Conservation (phyloP, 2,888 invertebrate genomes). For the Cosmorhoe ocellata region DNA sequence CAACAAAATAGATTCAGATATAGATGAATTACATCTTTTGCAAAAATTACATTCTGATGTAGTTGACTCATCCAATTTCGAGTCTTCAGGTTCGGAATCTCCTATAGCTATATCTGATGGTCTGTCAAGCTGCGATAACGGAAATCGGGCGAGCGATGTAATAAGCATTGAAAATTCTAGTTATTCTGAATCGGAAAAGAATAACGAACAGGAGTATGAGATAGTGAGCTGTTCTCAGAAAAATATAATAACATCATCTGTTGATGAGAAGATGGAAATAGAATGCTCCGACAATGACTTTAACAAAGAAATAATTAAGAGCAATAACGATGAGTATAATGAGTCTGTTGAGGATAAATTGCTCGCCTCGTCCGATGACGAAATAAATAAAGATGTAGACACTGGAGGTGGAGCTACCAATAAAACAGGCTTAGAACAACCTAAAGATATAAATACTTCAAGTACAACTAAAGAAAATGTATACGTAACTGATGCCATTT, state of each 20-base stretch:
- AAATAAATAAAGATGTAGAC: slow-evolving; percentile 6
- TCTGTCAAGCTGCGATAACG: slow-evolving; percentile 49
- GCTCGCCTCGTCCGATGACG: slow-evolving; percentile 59
- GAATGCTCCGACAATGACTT: slow-evolving; percentile 33
- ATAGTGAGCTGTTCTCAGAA: slow-evolving; percentile 8
- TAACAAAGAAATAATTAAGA: slow-evolving; percentile 33
- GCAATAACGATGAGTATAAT: slow-evolving; percentile 46
- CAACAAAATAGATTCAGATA: slow-evolving; percentile 56
- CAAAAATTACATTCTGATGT: slow-evolving; percentile 65
- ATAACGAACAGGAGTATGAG: slow-evolving; percentile 31
- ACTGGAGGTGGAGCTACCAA: neutral
- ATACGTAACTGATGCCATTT: slow-evolving; percentile 11
- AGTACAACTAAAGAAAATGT: neutral
- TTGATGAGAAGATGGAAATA: slow-evolving; percentile 34
- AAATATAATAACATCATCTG: slow-evolving; percentile 12
- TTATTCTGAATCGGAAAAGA: slow-evolving; percentile 64
- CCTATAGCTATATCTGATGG: slow-evolving; percentile 67
- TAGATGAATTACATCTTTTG: slow-evolving; percentile 67
- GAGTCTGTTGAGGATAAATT: slow-evolving; percentile 55
- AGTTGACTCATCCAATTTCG: slow-evolving; percentile 48
- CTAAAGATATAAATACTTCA: slow-evolving; percentile 3
- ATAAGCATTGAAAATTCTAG: slow-evolving; percentile 76
- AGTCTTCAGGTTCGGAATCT: slow-evolving; percentile 60
- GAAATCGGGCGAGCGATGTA: slow-evolving; percentile 48
- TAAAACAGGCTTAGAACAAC: slow-evolving; percentile 1